These are phyloP conservation scores for Tiliacea citrago DNA, from an alignment of 2,888 invertebrate genomes.

Conservation along the genomic window DNA sequence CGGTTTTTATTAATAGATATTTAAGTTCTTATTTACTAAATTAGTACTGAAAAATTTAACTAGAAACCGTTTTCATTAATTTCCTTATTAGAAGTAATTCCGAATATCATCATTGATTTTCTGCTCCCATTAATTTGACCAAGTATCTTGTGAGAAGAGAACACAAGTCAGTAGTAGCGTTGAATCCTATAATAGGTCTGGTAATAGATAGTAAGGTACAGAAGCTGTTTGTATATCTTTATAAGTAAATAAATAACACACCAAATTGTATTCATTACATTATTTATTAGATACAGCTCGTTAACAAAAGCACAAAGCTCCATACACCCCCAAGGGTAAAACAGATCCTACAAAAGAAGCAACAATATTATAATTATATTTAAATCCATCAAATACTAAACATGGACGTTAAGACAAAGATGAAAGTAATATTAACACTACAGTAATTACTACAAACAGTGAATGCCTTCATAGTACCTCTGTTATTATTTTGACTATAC, in stretches of 20 bases:
- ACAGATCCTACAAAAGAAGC: background rate
- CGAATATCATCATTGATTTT: too few species aligned
- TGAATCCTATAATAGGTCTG: too few species aligned
- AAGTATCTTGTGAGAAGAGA: background rate
- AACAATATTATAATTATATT: slow-evolving; percentile 53
- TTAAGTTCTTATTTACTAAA: too few species aligned
- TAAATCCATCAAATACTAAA: slow-evolving; percentile 56
- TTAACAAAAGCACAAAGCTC: background rate
- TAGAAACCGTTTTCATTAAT: too few species aligned
- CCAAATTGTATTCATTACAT: background rate
- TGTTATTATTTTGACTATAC: slow-evolving; percentile 50
- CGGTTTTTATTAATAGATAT: too few species aligned
- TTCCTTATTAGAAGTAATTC: too few species aligned
- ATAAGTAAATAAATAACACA: background rate
- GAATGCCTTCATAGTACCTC: slow-evolving; percentile 28
- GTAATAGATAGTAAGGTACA: too few species aligned
- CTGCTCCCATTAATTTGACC: too few species aligned
- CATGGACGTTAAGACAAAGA: slow-evolving; percentile 24
- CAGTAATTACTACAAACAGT: slow-evolving; percentile 52
- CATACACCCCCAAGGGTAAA: background rate
- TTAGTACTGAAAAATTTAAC: too few species aligned
- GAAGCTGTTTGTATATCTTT: background rate
- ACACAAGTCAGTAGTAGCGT: too few species aligned
- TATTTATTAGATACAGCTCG: background rate
- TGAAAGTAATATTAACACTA: slow-evolving; percentile 52